Evolutionary conservation across 2,113 vertebrate species (phyloP), one percentile per base, ranked within the genome.

Genomic region (Phrynocephalus versicolor): DNA sequence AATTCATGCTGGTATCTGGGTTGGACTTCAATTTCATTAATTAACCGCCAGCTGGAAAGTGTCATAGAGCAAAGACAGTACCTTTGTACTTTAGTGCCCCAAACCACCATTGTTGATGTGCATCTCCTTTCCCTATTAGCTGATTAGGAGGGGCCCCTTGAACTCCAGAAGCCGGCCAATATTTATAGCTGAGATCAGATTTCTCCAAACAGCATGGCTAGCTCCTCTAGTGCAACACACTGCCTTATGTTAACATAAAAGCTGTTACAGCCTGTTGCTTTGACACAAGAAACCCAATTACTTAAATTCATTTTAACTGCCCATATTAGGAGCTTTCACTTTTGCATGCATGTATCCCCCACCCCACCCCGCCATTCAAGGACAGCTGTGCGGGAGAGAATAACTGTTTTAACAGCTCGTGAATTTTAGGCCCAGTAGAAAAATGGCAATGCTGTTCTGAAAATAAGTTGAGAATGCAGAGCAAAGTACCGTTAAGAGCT

Each of bases 401-500:
- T 75, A 78, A 35, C 71, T 75, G 16, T 76, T 82, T n/a, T 71
- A 85, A 19, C 58, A 83, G 33, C 76, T 79, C 35, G 10, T 87
- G 82, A 85, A 89, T 86, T 92, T 88, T 41, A 85, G 64, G 71
- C 83, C 2, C 33, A 85, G 62, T 67, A 21, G 62, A 85, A 35
- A n/a, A 89, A 79, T 5, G 71, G 27, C 27, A 87, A 72, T 73
- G 92, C 79, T 51, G 30, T 55, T 87, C 57, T 91, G 67, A 86
- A 91, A 89, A 82, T 78, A 1, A 85, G 10, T 87, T 87, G 84
- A 82, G 60, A 87, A 94, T 94, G 84, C 58, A n/a, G 21, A 15
- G 78, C 67, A 64, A 51, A 81, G 85, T 85, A 86, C 81, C 88
- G 75, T 89, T 94, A 92, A 94, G 92, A 79, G 77, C 35, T 91